Evolutionary conservation across 2,888 invertebrate species (phyloP).

Genomic region (Lycophotia porphyrea): DNA sequence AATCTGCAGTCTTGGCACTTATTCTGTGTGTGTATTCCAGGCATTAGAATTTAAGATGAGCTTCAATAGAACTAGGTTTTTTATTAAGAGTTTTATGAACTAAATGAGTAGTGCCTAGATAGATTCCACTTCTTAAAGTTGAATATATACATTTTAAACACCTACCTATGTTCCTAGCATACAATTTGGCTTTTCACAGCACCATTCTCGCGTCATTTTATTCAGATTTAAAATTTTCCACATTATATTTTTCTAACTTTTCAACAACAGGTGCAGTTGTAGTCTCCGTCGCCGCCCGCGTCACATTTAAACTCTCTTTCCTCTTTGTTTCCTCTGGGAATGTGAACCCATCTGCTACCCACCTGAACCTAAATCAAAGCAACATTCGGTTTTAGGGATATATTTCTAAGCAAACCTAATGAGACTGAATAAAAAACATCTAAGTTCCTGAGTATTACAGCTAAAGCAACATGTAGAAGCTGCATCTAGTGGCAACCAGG

Average conservation of each 20-base stretch:
- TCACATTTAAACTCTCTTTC: constrained; percentile 62
- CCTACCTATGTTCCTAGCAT: constrained; percentile 2
- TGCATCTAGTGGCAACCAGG: background rate
- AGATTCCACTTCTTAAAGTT: constrained; percentile 9
- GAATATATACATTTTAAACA: constrained; percentile 11
- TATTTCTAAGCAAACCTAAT: constrained; percentile 64
- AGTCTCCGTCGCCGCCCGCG: constrained; percentile 70
- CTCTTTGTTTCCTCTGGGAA: constrained; percentile 71
- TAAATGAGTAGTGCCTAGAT: background rate
- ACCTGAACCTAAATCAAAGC: constrained; percentile 82
- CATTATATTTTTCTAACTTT: constrained; percentile 53
- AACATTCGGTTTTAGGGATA: constrained; percentile 44
- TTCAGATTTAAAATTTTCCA: constrained; percentile 68
- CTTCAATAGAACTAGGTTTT: background rate
- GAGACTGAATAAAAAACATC: constrained; percentile 75
- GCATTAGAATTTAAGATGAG: background rate
- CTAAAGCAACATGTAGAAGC: constrained; percentile 39
- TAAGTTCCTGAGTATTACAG: constrained; percentile 16
- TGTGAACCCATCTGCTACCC: constrained; percentile 82
- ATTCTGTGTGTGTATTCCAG: background rate
- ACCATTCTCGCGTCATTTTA: constrained; percentile 52
- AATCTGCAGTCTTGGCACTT: background rate
- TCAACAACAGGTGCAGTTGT: constrained; percentile 63
- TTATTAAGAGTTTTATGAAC: background rate
- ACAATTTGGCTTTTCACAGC: constrained; percentile 1